Conservation (phyloP, 1,140 invertebrate species). For the Cydia pomonella region DNA sequence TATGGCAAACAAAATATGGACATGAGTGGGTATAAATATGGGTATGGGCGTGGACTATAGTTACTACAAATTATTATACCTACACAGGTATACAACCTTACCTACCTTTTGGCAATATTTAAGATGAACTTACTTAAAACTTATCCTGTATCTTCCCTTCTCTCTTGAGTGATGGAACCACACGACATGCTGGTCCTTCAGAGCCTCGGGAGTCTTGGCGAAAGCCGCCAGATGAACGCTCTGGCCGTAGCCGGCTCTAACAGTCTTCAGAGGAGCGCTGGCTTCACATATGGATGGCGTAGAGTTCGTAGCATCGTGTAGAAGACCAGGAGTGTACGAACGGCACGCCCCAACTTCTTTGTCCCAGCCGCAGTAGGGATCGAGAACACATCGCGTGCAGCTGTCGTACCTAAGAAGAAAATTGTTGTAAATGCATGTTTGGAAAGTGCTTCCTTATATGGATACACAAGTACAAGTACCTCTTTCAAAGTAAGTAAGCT, state of each 20-base stretch:
- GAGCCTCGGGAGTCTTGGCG: conserved; percentile 85
- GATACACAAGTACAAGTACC: neutral
- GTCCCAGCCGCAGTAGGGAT: conserved; percentile 93
- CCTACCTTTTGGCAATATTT: neutral
- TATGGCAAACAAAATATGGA: no score
- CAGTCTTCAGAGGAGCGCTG: conserved; percentile 84
- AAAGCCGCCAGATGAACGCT: conserved; percentile 88
- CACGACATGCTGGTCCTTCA: conserved; percentile 82
- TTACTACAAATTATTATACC: no score
- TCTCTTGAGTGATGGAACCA: conserved; percentile 89
- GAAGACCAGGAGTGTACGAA: conserved; percentile 85
- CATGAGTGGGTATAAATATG: no score
- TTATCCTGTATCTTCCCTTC: conserved; percentile 82
- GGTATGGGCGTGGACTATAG: no score
- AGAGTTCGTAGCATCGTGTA: conserved; percentile 87
- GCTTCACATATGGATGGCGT: conserved; percentile 87
- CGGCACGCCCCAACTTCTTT: conserved; percentile 88
- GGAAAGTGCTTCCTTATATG: neutral
- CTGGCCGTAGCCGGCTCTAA: conserved; percentile 88
- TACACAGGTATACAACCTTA: no score
- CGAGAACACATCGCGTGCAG: conserved; percentile 88
- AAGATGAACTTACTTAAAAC: conserved; percentile 67
- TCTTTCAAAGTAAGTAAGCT: no score
- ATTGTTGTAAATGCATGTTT: neutral
- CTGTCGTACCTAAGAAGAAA: conserved; percentile 84